Evolutionary conservation across 2,888 invertebrate genomes (phyloP).

Genomic region (Mellilla xanthometata): DNA sequence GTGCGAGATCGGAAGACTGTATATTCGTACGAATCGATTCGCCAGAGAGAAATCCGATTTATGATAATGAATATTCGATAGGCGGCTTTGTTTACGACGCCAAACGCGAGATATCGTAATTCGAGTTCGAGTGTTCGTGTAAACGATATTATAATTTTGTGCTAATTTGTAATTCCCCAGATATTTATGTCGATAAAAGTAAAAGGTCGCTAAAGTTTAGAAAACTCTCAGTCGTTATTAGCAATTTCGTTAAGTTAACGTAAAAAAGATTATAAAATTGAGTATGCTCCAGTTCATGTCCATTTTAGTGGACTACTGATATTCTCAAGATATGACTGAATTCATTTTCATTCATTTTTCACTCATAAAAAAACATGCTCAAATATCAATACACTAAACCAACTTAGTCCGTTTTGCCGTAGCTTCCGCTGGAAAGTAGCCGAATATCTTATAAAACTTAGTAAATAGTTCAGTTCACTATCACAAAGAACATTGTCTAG

Average conservation of each 20-base stretch:
- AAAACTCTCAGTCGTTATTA: too few relatives aligned
- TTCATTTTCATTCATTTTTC: too few relatives aligned
- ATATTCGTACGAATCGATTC: slow-evolving; percentile 15
- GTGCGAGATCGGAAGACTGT: slow-evolving; percentile 12
- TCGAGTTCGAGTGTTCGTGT: slow-evolving; percentile 1
- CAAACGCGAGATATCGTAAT: slow-evolving; percentile 15
- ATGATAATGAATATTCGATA: slow-evolving; percentile 27
- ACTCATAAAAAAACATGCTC: too few relatives aligned
- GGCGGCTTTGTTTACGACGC: slow-evolving; percentile 17
- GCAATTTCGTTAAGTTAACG: too few relatives aligned
- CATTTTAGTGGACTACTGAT: too few relatives aligned
- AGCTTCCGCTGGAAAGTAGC: slow-evolving; percentile 1
- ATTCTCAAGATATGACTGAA: too few relatives aligned
- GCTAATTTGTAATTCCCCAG: not conserved
- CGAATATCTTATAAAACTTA: slow-evolving; percentile 2
- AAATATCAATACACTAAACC: too few relatives aligned
- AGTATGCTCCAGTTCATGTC: too few relatives aligned
- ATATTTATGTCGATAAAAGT: too few relatives aligned
- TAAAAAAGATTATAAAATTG: too few relatives aligned
- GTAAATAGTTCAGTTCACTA: slow-evolving; percentile 3
- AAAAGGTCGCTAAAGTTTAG: too few relatives aligned
- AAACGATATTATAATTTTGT: slow-evolving; percentile 6
- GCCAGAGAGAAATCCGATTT: slow-evolving; percentile 23
- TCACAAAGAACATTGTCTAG: slow-evolving; percentile 32
- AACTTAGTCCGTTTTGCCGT: too few relatives aligned